Evolutionary conservation across 2,888 invertebrate species (phyloP).

Genomic region (Rhyacophila evoluta): DNA sequence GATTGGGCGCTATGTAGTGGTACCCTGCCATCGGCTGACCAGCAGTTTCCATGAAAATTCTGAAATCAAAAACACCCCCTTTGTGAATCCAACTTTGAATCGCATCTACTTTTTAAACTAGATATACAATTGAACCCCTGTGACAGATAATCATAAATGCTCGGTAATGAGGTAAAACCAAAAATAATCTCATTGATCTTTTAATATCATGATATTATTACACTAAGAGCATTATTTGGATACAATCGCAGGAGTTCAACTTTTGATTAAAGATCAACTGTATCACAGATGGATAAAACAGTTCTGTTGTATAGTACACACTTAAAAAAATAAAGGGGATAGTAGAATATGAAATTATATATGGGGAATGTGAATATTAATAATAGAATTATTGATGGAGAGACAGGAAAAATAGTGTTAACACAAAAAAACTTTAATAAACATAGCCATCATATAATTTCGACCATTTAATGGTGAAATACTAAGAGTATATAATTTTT

Average conservation of each 20-base stretch:
- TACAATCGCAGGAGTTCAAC: background rate
- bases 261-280: background rate
- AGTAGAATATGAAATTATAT: background rate
- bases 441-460: too few relatives aligned
- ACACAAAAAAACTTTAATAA: slow-evolving; percentile 17
- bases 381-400: background rate
- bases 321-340: background rate
- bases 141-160: background rate
- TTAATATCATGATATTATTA: too few relatives aligned
- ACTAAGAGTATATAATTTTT: too few relatives aligned
- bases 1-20: slow-evolving; percentile 92
- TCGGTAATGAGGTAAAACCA: too few relatives aligned
- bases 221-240: too few relatives aligned
- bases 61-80: slow-evolving; percentile 67
- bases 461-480: too few relatives aligned
- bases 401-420: slow-evolving; percentile 2
- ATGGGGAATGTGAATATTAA: background rate
- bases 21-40: slow-evolving; percentile 91
- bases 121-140: background rate
- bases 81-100: background rate
- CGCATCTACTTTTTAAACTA: background rate
- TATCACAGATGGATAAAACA: background rate
- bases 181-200: too few relatives aligned
- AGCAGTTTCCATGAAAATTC: slow-evolving; percentile 96
- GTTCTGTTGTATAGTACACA: background rate